These are phyloP conservation scores for Rhinella marina DNA, from an alignment of 2,797 vertebrate genomes.

Conservation along the genomic window DNA sequence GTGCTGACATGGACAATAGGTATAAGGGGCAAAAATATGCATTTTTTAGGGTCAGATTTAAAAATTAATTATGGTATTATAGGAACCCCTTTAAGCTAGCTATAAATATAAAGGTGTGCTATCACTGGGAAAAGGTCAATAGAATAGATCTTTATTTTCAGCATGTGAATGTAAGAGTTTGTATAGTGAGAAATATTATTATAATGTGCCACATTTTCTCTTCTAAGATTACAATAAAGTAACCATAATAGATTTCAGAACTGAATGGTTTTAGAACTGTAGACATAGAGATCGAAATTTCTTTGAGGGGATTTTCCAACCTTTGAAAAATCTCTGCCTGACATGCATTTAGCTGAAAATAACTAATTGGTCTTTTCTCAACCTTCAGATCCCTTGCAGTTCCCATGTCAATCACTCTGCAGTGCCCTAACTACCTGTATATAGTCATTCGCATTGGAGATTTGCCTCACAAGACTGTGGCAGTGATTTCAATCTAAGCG, in stretches of 20 bases:
- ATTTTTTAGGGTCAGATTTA: too few species aligned
- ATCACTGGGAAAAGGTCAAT: background rate
- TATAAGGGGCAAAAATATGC: too few species aligned
- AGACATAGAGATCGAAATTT: background rate
- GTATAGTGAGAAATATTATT: background rate
- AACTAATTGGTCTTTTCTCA: background rate
- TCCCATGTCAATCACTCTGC: too few species aligned
- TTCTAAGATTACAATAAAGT: background rate
- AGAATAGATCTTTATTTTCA: background rate
- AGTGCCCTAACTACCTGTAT: too few species aligned
- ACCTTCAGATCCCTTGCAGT: too few species aligned
- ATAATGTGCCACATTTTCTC: background rate
- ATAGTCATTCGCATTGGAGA: too few species aligned
- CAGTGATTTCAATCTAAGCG: too few species aligned
- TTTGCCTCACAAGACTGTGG: too few species aligned
- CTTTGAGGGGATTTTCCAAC: background rate
- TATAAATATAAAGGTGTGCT: background rate
- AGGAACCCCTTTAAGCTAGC: background rate
- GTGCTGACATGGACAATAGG: too few species aligned
- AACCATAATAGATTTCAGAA: background rate
- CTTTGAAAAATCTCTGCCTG: background rate
- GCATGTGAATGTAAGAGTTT: background rate
- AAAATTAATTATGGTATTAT: too few species aligned
- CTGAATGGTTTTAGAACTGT: background rate
- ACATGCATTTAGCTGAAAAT: background rate